Evolutionary conservation across 2,113 vertebrate genomes (phyloP).

Genomic region (Bubo scandiacus): DNA sequence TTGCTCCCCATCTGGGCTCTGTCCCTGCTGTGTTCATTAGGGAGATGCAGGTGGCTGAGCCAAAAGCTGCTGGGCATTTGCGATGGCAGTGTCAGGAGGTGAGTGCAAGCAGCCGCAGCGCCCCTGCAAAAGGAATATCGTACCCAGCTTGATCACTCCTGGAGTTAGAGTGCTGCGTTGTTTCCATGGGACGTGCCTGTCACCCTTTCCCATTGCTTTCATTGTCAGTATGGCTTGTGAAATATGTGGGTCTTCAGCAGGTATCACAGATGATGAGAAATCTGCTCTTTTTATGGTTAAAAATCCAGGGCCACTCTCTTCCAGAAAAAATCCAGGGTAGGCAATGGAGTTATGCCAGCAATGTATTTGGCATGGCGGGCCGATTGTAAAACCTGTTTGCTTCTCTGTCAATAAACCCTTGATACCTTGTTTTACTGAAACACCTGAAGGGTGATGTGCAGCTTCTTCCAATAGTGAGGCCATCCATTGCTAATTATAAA

Average conservation of each 20-base stretch:
- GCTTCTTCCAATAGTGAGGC: neutral
- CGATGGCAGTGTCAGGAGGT: neutral
- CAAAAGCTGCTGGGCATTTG: neutral
- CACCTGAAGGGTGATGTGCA: neutral
- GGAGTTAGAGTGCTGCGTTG: neutral
- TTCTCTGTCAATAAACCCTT: neutral
- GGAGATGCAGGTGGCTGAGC: neutral
- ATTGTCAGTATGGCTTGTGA: neutral
- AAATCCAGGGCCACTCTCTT: neutral
- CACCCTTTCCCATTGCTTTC: neutral
- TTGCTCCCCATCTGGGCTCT: neutral
- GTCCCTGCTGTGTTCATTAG: neutral
- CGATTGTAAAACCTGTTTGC: neutral
- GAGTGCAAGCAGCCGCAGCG: neutral
- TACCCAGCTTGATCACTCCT: neutral
- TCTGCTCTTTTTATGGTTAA: neutral
- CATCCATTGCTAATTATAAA: neutral
- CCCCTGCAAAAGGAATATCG: neutral
- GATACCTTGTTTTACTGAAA: neutral
- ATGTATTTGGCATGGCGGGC: neutral
- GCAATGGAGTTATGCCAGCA: neutral
- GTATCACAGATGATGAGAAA: neutral
- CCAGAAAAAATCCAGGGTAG: neutral
- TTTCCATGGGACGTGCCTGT: neutral
- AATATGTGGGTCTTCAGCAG: neutral